phyloP scores from a whole-genome alignment of 2,113 vertebrate species.

The Tympanuchus pallidicinctus region DNA sequence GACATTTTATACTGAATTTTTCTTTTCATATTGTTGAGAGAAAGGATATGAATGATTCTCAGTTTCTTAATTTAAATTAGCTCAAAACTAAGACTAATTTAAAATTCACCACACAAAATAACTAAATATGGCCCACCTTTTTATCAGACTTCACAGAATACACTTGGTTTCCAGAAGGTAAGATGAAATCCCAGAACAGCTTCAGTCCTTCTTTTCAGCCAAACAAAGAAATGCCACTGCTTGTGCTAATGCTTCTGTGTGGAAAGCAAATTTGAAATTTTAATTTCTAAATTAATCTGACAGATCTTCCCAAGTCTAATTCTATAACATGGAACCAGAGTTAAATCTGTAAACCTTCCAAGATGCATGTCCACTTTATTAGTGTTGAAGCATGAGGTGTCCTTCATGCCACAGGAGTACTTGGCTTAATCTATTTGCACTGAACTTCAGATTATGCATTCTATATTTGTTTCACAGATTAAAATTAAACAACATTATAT shows the following conservation, averaged over 20 bases:
- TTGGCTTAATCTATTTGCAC: not conserved
- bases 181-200: not conserved
- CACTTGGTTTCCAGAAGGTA: not conserved
- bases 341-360: not conserved
- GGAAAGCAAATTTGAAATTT: no score
- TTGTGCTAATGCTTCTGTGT: not conserved
- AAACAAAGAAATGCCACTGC: fast-evolving
- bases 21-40: not conserved
- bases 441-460: not conserved
- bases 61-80: not conserved
- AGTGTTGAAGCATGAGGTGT: not conserved
- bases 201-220: not conserved
- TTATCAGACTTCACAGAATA: not conserved
- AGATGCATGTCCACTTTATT: not conserved
- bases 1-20: not conserved
- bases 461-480: not conserved
- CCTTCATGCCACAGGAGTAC: not conserved
- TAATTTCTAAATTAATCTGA: not conserved
- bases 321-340: not conserved
- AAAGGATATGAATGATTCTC: not conserved
- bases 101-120: not conserved
- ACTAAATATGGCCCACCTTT: not conserved
- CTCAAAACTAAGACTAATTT: not conserved
- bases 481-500: not conserved
- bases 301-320: not conserved